Evolutionary conservation across 2,113 vertebrate species (phyloP), one percentile per base, ranked within the genome.

Genomic region (Solea senegalensis): DNA sequence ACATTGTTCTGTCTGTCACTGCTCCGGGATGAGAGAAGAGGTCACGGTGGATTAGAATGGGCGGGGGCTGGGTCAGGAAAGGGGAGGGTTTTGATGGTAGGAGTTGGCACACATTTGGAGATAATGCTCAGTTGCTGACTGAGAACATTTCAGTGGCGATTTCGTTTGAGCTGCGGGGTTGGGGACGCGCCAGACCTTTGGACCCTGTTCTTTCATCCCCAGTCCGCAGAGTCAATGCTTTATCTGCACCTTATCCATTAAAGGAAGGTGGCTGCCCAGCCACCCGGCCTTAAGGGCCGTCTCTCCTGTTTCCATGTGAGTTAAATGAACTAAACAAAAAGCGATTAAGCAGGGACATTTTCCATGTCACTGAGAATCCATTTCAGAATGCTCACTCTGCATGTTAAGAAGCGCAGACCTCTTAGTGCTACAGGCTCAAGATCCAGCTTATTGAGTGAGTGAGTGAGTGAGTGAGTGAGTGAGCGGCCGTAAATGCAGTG

Each of bases 321-420:
- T 84, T 86, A 82, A 91, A 88, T 89, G 83, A 84, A 83, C 86
- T 84, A 83, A 82, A 89, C 80, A 84, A 83, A 94, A 94, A 81
- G 65, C 78, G 91, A 93, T 92, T 92, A 91, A 81, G 70, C 82
- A 73, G 88, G 80, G 92, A 90, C 92, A 92, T 92, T 91, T 91
- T 72, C 87, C 93, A 91, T 92, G 74, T 91, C 92, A 83, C 90
- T 64, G 76, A 72, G 82, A 88, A 86, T 90, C 92, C 68, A 90
- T 92, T 92, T 88, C 86, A 69, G 72, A 85, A 74, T 84, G 78
- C 78, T 90, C 89, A 79, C 52, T 53, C 87, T 26, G 40, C 73
- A 56, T 66, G 67, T 75, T 72, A 84, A 86, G 75, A 77, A 85
- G 65, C 72, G 74, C 21, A 84, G 61, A 76, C 65, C 77, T 85